Base-by-base conservation (phyloP, 2,888 invertebrate genomes). In the Drosophila gaucha region DNA sequence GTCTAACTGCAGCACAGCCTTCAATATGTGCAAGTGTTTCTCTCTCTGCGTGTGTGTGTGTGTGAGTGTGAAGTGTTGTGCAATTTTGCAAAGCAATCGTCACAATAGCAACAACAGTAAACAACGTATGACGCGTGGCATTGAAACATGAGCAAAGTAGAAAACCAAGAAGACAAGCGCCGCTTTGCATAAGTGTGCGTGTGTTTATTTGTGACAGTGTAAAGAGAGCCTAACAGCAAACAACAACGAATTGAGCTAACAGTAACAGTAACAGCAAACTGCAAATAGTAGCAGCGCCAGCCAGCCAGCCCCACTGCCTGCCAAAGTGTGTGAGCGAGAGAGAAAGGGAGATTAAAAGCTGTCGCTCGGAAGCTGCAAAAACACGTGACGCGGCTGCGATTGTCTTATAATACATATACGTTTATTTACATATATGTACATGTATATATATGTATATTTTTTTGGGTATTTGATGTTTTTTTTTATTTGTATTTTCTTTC, bases 71-170 rank as follows among this genome's bases (percentile, higher is more conserved):
- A 14, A 8, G 18, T 64, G 55, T 58, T 60, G 67, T 77, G 72
- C 71, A 77, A 71, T 67, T 66, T 51, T 18, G 20, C 58, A 47
- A 68, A 24, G 35, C 26, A 33, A 18, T 4, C 35, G 41, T 46
- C 57, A 35, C 35, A 52, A 35, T 36, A 50, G 36, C 46, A 50
- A 46, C 38, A 68, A 59, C 36, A 55, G 56, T 41, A 41, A 46
- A 44, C 33, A 67, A 67, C 30, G 33, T 56, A 55, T 31, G 39
- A 69, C 46, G 62, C 58, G 38, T 72, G 70, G 50, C 65, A 74
- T 69, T 73, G 57, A 76, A 76, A 73, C 39, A 50, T 60, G 60
- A 52, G 62, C 33, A 26, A 67, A 67, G 54, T 47, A 47, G 20
- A 22, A 56, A 58, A 52, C 26, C 28, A 57, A 51, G 14, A 31